phyloP scores from a whole-genome alignment of 2,797 vertebrate genomes.

The Pteronotus mesoamericanus region DNA sequence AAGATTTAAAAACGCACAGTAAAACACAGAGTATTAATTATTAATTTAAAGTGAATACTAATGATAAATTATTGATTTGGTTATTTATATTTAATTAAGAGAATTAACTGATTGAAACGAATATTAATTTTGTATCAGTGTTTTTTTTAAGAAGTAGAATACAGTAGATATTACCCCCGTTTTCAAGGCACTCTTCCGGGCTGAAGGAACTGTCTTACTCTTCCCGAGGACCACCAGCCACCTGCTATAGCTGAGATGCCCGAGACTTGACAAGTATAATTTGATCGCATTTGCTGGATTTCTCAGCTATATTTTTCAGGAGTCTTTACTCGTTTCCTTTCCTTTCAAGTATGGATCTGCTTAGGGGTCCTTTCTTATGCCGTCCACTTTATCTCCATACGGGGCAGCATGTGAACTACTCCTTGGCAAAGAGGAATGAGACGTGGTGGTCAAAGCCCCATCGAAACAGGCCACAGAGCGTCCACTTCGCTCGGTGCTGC shows the following conservation, averaged over 20 bases:
- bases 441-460: background rate
- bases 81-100: no score
- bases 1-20: background rate
- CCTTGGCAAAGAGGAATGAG: background rate
- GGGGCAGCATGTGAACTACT: background rate
- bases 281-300: background rate
- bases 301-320: fast-evolving
- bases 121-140: background rate
- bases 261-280: no score
- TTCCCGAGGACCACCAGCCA: background rate
- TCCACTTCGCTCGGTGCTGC: background rate
- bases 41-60: no score
- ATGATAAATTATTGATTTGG: no score
- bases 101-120: no score
- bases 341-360: background rate
- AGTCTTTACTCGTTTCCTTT: background rate
- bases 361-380: background rate
- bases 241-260: background rate
- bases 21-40: background rate
- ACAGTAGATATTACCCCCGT: background rate
- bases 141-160: background rate
- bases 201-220: background rate
- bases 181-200: background rate
- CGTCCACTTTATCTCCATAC: background rate
- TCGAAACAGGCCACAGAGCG: background rate